These are phyloP conservation scores for Ellobium chinense DNA, from an alignment of 2,888 invertebrate species.

Conservation along the genomic window DNA sequence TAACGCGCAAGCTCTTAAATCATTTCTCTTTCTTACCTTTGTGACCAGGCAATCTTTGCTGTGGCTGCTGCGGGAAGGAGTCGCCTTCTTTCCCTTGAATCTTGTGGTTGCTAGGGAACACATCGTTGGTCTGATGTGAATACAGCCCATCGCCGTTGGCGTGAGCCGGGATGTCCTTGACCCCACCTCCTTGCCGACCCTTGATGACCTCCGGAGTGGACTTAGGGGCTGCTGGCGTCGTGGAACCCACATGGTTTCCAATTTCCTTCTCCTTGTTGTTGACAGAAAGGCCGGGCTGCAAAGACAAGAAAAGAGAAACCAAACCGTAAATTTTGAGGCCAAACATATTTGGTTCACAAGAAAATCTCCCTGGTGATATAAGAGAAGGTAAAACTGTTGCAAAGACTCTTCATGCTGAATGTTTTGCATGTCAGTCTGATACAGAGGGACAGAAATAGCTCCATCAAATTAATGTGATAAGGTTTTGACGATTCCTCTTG, in stretches of 20 bases:
- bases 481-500: too few relatives aligned
- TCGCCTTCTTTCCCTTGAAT: conserved; percentile 16
- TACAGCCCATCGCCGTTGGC: conserved; percentile 8
- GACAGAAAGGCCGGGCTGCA: conserved; percentile 32
- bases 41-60: background rate
- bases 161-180: conserved; percentile 21
- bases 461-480: too few relatives aligned
- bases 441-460: background rate
- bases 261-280: conserved; percentile 28
- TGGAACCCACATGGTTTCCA: background rate
- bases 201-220: background rate
- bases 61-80: conserved; percentile 3
- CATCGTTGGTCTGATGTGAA: conserved; percentile 7
- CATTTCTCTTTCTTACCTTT: conserved; percentile 3
- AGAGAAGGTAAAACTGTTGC: background rate
- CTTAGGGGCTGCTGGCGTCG: background rate
- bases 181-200: conserved; percentile 6
- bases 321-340: too few relatives aligned
- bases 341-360: too few relatives aligned
- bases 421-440: background rate
- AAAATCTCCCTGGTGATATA: too few relatives aligned
- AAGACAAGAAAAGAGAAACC: too few relatives aligned
- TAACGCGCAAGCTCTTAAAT: background rate
- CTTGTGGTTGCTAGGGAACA: conserved; percentile 25
- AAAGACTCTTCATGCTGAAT: too few relatives aligned